Percentiles rank a stretch among this genome's conserved stretches.
phyloP scores from a whole-genome alignment of 2,113 vertebrate species.

The Lonchura striata region DNA sequence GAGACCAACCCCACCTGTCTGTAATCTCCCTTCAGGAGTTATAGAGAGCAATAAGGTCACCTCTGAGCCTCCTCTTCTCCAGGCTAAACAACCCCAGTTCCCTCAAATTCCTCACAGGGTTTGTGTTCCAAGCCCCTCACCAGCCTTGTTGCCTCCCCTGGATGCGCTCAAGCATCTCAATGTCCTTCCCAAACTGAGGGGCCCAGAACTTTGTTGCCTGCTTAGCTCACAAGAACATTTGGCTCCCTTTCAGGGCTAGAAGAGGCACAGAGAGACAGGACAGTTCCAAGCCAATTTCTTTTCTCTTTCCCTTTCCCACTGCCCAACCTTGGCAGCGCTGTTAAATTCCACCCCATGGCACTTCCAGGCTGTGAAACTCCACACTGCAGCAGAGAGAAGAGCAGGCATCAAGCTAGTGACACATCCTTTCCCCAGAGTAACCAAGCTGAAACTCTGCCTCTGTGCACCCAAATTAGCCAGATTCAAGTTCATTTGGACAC shows the following conservation, averaged over 20 bases:
- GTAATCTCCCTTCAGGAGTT: too few species aligned
- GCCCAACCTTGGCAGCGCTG: fast-evolving
- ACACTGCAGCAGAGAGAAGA: not conserved
- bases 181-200: too few species aligned
- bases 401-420: not conserved
- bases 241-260: not conserved
- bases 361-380: not conserved
- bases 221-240: not conserved
- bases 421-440: not conserved
- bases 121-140: too few species aligned
- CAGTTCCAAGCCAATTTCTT: not conserved
- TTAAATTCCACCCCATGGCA: not conserved
- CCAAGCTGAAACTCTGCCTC: not conserved
- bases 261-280: not conserved
- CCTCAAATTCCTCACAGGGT: too few species aligned
- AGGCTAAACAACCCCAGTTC: too few species aligned
- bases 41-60: too few species aligned
- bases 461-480: not conserved
- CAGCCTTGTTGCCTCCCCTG: too few species aligned
- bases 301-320: not conserved
- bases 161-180: too few species aligned
- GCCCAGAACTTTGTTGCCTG: too few species aligned
- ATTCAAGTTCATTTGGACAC: not conserved
- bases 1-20: too few species aligned
- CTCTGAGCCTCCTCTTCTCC: too few species aligned